Evolutionary conservation across 2,113 vertebrate species (phyloP).

Genomic region (Bos indicus): DNA sequence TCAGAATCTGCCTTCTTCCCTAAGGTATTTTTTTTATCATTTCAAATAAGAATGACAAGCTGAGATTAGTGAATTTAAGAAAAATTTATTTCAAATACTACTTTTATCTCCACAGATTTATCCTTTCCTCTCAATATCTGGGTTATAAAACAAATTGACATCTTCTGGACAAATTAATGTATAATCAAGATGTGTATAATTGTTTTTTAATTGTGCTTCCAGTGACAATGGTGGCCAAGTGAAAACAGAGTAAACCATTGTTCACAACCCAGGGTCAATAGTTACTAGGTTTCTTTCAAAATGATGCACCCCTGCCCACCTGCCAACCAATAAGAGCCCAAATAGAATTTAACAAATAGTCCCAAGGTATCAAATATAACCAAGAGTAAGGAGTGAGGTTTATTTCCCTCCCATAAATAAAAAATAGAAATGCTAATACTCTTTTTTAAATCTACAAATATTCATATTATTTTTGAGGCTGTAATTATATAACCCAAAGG

Average conservation of each 20-base stretch:
- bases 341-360: not conserved
- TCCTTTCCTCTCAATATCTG: not conserved
- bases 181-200: not conserved
- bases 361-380: not conserved
- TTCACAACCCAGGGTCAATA: not conserved
- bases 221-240: not conserved
- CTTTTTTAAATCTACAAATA: conserved; percentile 16
- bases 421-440: not conserved
- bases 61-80: conserved; percentile 29
- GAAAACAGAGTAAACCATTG: not conserved
- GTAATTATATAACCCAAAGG: not conserved
- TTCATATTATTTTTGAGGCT: not conserved
- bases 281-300: not conserved
- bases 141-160: conserved; percentile 10
- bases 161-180: conserved; percentile 27
- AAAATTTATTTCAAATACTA: conserved; percentile 39
- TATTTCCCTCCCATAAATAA: not conserved
- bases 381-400: not conserved
- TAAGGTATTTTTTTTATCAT: conserved; percentile 44
- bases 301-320: not conserved
- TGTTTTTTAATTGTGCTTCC: conserved; percentile 12
- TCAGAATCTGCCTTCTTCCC: conserved; percentile 21
- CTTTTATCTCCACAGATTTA: not conserved
- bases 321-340: not conserved
- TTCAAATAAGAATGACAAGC: conserved; percentile 43